Percentiles rank a stretch among this genome's conserved stretches.
Conservation (phyloP, 2,888 invertebrate genomes). For the Limenitis camilla region DNA sequence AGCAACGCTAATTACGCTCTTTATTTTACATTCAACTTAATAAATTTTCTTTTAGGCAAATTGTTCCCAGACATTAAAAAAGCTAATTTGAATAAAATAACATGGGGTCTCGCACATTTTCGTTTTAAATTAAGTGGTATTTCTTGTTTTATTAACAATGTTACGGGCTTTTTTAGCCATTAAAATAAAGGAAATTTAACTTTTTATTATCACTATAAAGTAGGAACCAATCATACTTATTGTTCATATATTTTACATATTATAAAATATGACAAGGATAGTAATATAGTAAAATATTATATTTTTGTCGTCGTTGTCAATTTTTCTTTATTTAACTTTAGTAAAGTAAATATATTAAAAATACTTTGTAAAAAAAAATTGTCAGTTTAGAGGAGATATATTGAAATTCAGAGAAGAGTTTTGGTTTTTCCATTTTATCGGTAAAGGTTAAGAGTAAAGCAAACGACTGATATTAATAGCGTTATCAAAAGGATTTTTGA, state of each 20-base stretch:
- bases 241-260: no score
- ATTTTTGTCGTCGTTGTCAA: no score
- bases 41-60: constrained; percentile 5
- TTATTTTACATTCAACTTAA: constrained; percentile 9
- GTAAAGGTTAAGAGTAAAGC: no score
- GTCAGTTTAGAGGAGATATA: background rate
- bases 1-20: constrained; percentile 7
- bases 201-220: no score
- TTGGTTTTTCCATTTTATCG: background rate
- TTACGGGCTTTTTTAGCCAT: constrained; percentile 6
- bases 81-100: constrained; percentile 20
- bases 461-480: no score
- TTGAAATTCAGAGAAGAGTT: background rate
- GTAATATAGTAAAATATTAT: no score
- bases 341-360: background rate
- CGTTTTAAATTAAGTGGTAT: constrained; percentile 7
- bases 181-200: no score
- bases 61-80: constrained; percentile 13
- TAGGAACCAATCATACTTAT: no score
- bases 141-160: constrained; percentile 8
- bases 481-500: no score
- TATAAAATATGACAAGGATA: no score
- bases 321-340: no score
- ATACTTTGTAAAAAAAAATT: no score
- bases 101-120: constrained; percentile 6